Base-by-base conservation (phyloP, 2,797 vertebrate genomes). In the Falco berigora region DNA sequence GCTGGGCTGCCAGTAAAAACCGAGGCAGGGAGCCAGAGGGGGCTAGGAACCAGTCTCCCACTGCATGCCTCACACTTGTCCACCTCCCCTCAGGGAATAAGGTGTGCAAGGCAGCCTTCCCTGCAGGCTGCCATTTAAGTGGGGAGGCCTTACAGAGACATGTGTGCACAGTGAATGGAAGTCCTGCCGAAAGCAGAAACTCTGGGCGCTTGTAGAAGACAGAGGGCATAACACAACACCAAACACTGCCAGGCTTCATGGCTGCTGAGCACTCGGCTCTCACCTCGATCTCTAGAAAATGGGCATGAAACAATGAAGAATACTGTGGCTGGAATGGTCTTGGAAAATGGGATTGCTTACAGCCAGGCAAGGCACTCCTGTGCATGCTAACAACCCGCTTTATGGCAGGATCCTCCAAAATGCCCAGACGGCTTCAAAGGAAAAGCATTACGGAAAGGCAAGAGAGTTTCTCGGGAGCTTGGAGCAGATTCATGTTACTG, bases 171-270 rank as follows among this genome's bases (percentile, higher is more conserved):
- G 59, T 2, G 8, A 49, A 32, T 38, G 61, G 9, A 58, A 64
- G 47, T 22, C 25, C 50, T 32, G 40, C 22, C 2, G 2, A 63
- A 46, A 44, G 30, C 1, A 0, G 38, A 46, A 85, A 16, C 38
- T 9, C 28, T 0, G 12, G 8, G 27, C 34, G 38, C 15, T 10
- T 13, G 42, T 28, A 21, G 10, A 61, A 67, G 71, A 28, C 30
- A 9, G 2, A 56, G 74, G 77, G 58, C 40, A 63, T 8, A 49
- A 12, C 1, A 0, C 15, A 17, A 3, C 14, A 3, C 42, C 3
- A 2, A 0, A 3, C 36, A 1, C 27, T 24, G 50, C 55, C 17
- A 23, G 24, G 75, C 34, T 53, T 3, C 17, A 15, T 0, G 7
- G 64, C 59, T 52, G 44, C 1, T 7, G 55, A 12, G 61, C 1